Conservation (phyloP, 2,797 vertebrate species). For the Acanthiza pusilla region DNA sequence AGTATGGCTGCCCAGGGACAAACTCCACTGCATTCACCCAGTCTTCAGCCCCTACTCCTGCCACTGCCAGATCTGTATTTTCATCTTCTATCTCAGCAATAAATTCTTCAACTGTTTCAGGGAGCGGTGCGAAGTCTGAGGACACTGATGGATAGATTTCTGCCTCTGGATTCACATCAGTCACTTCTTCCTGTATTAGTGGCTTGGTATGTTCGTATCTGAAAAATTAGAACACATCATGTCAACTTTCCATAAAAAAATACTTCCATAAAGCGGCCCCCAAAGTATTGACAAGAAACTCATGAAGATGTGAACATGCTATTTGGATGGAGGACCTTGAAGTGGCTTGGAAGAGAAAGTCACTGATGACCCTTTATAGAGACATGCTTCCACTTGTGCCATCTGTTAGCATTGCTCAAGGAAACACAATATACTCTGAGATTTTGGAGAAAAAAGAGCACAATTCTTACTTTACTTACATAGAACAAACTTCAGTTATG, state of each 20-base stretch:
- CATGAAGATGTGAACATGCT: background rate
- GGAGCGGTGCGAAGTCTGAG: constrained; percentile 68
- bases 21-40: constrained; percentile 98
- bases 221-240: background rate
- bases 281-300: background rate
- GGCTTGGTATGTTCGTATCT: constrained; percentile 95
- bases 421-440: background rate
- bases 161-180: constrained; percentile 71
- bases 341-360: background rate
- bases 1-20: constrained; percentile 96
- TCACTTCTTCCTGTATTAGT: constrained; percentile 82
- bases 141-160: constrained; percentile 74
- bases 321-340: background rate
- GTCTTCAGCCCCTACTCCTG: constrained; percentile 82
- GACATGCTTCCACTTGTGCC: background rate
- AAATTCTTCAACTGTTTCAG: constrained; percentile 74
- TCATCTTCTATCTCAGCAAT: constrained; percentile 71
- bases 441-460: background rate
- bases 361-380: background rate
- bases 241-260: background rate
- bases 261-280: background rate
- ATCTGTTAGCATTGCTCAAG: background rate
- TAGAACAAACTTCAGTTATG: background rate
- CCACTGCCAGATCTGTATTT: constrained; percentile 59
- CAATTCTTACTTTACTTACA: background rate